Evolutionary conservation across 2,797 vertebrate species (phyloP).

Genomic region (Rhynchonycteris naso): DNA sequence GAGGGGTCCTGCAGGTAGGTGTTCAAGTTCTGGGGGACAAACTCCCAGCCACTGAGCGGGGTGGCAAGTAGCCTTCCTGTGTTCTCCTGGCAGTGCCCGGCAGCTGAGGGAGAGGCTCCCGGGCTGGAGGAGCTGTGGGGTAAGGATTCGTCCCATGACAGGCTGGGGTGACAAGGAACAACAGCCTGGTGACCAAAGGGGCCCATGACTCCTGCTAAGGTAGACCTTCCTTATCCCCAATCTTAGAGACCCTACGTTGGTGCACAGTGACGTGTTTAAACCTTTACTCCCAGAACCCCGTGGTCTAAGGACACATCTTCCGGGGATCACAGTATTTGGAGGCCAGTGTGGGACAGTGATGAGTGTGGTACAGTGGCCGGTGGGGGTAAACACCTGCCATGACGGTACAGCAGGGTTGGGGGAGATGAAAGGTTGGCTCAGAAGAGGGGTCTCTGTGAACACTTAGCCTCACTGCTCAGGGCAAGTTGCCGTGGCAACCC

Average conservation of each 20-base stretch:
- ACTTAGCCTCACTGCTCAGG: neutral
- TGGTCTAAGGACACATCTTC: neutral
- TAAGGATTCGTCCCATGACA: neutral
- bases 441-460: accelerated
- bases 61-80: neutral
- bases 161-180: neutral
- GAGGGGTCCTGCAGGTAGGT: neutral
- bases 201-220: neutral
- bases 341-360: neutral
- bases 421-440: no score
- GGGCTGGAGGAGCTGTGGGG: neutral
- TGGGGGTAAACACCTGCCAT: neutral
- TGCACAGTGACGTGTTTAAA: neutral
- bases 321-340: neutral
- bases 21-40: neutral
- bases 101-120: accelerated
- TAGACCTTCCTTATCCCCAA: neutral
- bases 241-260: neutral
- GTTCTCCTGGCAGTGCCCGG: neutral
- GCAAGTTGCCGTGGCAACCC: neutral
- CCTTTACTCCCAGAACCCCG: no score
- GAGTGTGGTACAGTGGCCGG: neutral
- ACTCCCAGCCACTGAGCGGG: neutral
- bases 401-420: accelerated
- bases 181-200: neutral